Evolutionary conservation across 2,888 invertebrate genomes (phyloP), one percentile per base, ranked within the genome.

Genomic region (Cheilosia urbana): DNA sequence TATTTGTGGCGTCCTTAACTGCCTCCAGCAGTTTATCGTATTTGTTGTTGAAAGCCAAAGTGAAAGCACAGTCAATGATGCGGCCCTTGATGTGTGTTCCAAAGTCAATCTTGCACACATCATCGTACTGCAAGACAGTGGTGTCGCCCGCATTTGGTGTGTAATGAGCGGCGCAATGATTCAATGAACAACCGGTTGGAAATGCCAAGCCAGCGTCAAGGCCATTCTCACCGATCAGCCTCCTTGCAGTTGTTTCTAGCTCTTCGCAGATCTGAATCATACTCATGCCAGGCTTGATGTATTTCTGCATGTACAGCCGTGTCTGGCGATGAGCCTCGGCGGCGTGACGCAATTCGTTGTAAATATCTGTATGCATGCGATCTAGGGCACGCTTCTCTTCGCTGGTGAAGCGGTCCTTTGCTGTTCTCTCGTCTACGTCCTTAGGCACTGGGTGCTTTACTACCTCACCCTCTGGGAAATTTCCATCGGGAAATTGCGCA

Each of bases 181-280:
- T 99, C 63, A 99, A 94, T n/a, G 98, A 99, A 91, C 99, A 99
- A 0, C 99, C 99, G 0, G 99, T 99, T 0, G 99, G 99, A 92
- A 99, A 99, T 7, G 97, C 97, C 80, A 98, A 92, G 0, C 97
- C 99, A 2, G 99, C 98, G 89, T 98, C 96, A 7, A 99, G 93
- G 1, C 98, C 99, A 90, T 98, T 97, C 92, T 99, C 99, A 24
- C 96, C 96, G 88, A 99, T 99, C 83, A 99, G 93, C 89, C 95
- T 96, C 34, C 99, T 95, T 4, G 98, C 97, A 5, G 97, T 98
- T 19, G 95, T 95, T 92, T 99, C 99, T 72, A 99, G 93, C 90
- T 98, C 98, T 91, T 99, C 98, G 92, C 98, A 99, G 88, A 99
- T 99, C 92, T 99, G 95, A 89, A 99, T 98, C 99, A 99, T 99